phyloP scores from a whole-genome alignment of 1,140 invertebrate species.

The Bursaphelenchus mucronatus region DNA sequence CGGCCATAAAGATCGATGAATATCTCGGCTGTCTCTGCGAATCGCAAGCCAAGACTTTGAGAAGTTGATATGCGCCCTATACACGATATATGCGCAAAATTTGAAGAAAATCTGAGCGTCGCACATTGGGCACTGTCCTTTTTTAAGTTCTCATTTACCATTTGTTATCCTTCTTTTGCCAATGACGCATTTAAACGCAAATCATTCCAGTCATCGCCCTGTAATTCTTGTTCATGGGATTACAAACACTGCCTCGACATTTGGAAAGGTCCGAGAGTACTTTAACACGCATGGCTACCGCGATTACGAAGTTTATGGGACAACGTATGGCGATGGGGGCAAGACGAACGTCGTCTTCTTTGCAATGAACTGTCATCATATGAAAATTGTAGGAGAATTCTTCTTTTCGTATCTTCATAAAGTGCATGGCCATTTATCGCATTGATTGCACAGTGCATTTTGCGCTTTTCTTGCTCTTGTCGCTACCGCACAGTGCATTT shows the following conservation, averaged over 20 bases:
- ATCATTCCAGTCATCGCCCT: slow-evolving; percentile 38
- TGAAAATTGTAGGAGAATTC: slow-evolving; percentile 44
- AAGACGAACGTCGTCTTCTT: slow-evolving; percentile 56
- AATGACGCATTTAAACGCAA: slow-evolving; percentile 16
- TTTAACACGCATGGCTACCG: slow-evolving; percentile 51
- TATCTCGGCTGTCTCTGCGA: too few species aligned
- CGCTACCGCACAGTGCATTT: too few species aligned
- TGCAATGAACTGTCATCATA: slow-evolving; percentile 58
- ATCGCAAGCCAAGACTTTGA: too few species aligned
- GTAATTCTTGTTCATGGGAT: slow-evolving; percentile 60
- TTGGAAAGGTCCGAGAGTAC: slow-evolving; percentile 38
- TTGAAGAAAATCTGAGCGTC: too few species aligned
- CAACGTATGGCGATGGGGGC: slow-evolving; percentile 58
- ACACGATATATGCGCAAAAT: too few species aligned
- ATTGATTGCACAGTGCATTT: not conserved
- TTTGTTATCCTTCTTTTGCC: too few species aligned
- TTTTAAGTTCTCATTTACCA: too few species aligned
- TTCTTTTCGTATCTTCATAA: not conserved
- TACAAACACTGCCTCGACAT: slow-evolving; percentile 52
- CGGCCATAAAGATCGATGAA: too few species aligned
- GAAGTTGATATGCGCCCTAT: too few species aligned
- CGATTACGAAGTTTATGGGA: slow-evolving; percentile 54
- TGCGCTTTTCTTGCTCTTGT: too few species aligned
- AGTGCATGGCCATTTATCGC: slow-evolving; percentile 11
- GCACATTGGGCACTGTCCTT: too few species aligned